A percentile compares a stretch with the other conserved stretches of the same genome.
Conservation (phyloP, 2,797 vertebrate species). For the Vultur gryphus region DNA sequence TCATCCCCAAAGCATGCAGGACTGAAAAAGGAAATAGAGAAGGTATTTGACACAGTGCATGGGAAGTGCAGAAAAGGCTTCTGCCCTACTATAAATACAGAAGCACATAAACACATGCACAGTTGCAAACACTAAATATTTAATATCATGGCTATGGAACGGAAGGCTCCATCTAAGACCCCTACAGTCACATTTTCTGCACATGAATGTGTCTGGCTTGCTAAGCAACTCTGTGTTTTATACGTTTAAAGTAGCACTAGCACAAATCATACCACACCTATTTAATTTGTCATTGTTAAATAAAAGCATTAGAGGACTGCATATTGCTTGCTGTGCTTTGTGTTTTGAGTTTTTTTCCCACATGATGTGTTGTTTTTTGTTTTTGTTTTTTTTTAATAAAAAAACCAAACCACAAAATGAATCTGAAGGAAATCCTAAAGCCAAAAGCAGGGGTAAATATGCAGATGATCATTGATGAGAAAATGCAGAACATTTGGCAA, state of each 20-base stretch:
- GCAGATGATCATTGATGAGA: not conserved
- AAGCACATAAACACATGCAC: not conserved
- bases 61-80: not conserved
- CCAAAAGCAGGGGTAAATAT: not conserved
- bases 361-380: not conserved
- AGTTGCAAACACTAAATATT: not conserved
- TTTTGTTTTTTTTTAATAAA: not conserved
- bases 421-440: not conserved
- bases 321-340: not conserved
- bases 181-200: fast-evolving
- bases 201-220: not conserved
- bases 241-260: not conserved
- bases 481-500: not conserved
- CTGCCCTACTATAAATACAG: not conserved
- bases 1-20: not conserved
- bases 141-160: not conserved
- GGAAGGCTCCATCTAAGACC: not conserved
- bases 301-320: not conserved
- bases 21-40: not conserved
- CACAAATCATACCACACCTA: not conserved
- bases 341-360: not conserved
- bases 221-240: not conserved
- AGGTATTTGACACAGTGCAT: not conserved
- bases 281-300: not conserved
- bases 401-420: not conserved